Conservation (phyloP, 1,140 invertebrate genomes). For the Drosophila varians region DNA sequence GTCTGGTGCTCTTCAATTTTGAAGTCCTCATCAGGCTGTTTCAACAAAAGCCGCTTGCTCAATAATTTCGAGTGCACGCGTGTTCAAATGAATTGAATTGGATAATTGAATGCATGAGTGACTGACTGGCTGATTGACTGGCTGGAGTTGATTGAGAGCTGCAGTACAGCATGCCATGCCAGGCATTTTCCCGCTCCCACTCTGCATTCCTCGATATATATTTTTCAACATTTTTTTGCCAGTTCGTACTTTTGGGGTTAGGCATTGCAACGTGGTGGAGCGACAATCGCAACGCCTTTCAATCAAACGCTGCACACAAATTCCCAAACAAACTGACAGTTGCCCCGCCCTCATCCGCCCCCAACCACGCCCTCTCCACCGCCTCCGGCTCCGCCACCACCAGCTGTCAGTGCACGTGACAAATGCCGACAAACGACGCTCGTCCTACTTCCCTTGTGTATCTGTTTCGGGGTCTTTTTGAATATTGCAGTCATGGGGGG, state of each 20-base stretch:
- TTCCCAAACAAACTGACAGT: slow-evolving; percentile 59
- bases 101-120: slow-evolving; percentile 55
- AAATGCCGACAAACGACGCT: slow-evolving; percentile 72
- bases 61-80: slow-evolving; percentile 52
- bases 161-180: slow-evolving; percentile 16
- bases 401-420: slow-evolving; percentile 66
- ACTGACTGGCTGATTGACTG: slow-evolving; percentile 41
- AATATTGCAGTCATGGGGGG: slow-evolving; percentile 26
- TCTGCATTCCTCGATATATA: slow-evolving; percentile 13
- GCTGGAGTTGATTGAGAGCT: slow-evolving; percentile 45
- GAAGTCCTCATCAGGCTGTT: slow-evolving; percentile 36
- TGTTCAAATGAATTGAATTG: slow-evolving; percentile 56
- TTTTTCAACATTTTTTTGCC: slow-evolving; percentile 15
- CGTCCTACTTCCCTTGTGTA: slow-evolving; percentile 1
- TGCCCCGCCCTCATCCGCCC: slow-evolving; percentile 19
- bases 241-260: slow-evolving; percentile 17
- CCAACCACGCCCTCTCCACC: not conserved
- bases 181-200: slow-evolving; percentile 5
- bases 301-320: slow-evolving; percentile 69
- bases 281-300: slow-evolving; percentile 64
- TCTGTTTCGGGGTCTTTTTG: slow-evolving; percentile 12
- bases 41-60: slow-evolving; percentile 35
- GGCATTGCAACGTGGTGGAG: slow-evolving; percentile 35
- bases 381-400: slow-evolving; percentile 17
- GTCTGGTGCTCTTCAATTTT: slow-evolving; percentile 22